Evolutionary conservation across 2,797 vertebrate species (phyloP), one percentile per base, ranked within the genome.

Genomic region (Nyctalus aviator): DNA sequence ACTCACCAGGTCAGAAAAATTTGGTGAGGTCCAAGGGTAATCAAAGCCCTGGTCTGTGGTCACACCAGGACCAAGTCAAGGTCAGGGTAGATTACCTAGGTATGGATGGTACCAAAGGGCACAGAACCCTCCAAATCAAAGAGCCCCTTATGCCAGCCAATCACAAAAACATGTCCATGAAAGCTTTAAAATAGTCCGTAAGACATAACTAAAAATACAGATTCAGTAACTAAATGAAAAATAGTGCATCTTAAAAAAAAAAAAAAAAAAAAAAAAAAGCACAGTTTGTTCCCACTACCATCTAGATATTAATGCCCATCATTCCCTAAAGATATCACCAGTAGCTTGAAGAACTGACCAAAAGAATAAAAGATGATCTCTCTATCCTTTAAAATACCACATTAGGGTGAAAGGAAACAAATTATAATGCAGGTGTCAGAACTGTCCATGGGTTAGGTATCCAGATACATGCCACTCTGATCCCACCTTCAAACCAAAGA

Each of bases 401-500:
- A 53, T 44, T 44, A 88, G 14, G 71, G 30, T 81, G 41, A 91
- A 85, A 90, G 25, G n/a, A 87, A 88, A 88, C n/a, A 13, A 55
- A 85, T 66, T 62, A 48, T 25, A 83, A 62, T 90, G 50, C 53
- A 17, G 35, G 59, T 50, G 27, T 55, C 5, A 77, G 71, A 84
- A 57, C 48, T 86, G n/a, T 18, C 48, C 4, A 14, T 3, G 6
- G 13, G 5, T 12, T 6, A 81, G 17, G 35, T 48, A 85, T 35
- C 30, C 71, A 90, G 30, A 46, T 71, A 18, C 27, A 2, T 50
- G 23, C 57, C 79, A 69, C 48, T 81, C 59, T 88, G 25, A 76
- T 44, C 68, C 69, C 59, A 84, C 55, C 84, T 94, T 91, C 76
- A 91, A 91, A 87, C 41, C 68, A 93, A 86, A 93, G 10, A 75